phyloP scores from a whole-genome alignment of 2,888 invertebrate genomes.

The Lasioglossum oenotherae region DNA sequence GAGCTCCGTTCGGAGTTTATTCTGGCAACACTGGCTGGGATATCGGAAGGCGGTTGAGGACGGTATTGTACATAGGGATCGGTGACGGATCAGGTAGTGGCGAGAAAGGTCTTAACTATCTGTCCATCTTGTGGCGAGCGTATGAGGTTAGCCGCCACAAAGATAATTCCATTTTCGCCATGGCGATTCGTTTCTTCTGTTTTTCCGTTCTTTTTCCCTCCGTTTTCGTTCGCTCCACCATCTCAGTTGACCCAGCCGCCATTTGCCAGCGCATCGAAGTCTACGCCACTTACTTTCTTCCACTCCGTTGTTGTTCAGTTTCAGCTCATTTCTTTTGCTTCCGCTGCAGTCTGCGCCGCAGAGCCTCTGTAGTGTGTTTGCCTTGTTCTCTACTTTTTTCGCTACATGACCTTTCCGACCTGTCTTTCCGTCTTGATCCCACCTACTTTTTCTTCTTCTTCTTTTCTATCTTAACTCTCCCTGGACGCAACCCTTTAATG shows the following conservation, averaged over 20 bases:
- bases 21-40: too few species aligned
- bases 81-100: too few species aligned
- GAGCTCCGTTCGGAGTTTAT: too few species aligned
- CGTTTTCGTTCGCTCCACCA: background rate
- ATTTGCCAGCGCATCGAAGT: background rate
- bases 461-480: background rate
- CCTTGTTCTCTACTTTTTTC: background rate
- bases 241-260: background rate
- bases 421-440: background rate
- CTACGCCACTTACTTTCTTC: background rate
- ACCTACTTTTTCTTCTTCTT: background rate
- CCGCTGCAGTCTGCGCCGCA: conserved; percentile 5
- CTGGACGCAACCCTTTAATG: conserved; percentile 18
- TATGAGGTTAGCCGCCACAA: too few species aligned
- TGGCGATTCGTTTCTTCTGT: background rate
- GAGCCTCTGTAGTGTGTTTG: background rate
- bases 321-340: conserved; percentile 26
- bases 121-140: too few species aligned
- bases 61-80: too few species aligned
- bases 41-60: too few species aligned
- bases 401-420: background rate
- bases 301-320: background rate
- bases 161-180: background rate
- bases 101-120: too few species aligned
- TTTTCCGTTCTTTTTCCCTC: background rate